phyloP scores from a whole-genome alignment of 2,888 invertebrate genomes.

The Orthosia gothica region DNA sequence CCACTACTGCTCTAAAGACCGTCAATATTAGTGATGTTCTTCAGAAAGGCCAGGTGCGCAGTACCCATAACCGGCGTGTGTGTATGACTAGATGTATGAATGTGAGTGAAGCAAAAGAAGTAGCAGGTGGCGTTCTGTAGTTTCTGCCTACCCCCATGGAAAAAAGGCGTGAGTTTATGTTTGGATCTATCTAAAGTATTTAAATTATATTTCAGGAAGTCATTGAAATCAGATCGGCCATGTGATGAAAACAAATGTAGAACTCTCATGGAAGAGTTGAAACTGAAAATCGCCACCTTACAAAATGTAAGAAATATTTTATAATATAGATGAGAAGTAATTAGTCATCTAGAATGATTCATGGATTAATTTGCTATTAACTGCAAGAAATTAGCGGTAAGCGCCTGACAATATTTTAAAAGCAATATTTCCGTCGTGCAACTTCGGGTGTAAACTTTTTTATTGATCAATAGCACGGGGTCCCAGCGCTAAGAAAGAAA shows the following conservation, averaged over 20 bases:
- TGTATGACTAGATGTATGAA: no score
- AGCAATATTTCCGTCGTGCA: neutral
- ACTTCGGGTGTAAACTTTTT: neutral
- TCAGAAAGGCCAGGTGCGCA: no score
- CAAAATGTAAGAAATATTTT: constrained; percentile 74
- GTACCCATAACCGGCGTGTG: no score
- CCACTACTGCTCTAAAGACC: no score
- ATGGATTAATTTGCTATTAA: no score
- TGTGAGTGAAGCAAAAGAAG: no score
- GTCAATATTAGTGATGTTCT: no score
- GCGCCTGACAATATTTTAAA: constrained; percentile 1
- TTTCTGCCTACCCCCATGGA: no score
- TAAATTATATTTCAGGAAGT: constrained; percentile 54
- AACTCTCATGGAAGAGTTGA: constrained; percentile 80
- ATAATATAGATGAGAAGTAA: neutral
- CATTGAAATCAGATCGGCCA: constrained; percentile 47
- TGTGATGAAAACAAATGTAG: constrained; percentile 83
- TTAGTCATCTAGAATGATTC: neutral
- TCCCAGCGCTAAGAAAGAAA: no score
- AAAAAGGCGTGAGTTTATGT: no score
- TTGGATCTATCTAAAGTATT: neutral
- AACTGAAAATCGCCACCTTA: constrained; percentile 78
- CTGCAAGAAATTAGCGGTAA: neutral
- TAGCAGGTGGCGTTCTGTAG: no score
- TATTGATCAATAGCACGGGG: no score